Base-by-base conservation (phyloP, 2,113 vertebrate genomes). In the Protomyctophum bolini region DNA sequence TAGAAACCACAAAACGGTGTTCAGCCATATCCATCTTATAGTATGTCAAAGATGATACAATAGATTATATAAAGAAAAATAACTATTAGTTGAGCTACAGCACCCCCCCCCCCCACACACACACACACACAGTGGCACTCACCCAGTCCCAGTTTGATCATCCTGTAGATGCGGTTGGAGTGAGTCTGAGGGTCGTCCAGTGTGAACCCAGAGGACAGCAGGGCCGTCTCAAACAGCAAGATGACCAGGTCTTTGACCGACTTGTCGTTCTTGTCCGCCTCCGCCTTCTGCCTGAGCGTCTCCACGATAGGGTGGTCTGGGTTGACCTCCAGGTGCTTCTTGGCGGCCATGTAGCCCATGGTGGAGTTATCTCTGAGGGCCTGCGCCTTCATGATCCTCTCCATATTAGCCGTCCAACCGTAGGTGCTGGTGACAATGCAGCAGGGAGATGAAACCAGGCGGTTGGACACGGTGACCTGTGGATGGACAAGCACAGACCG, bases 321-420 rank as follows among this genome's bases (percentile, higher is more conserved):
- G 78, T 95, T 95, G 78, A 95, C 93, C 75, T 94, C 94, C 5
- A 95, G 89, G 65, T 94, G 93, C 63, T 95, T 95, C 76, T 95
- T 95, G 11, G 94, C 94, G 0, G 93, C 92, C 94, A 95, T 95
- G 86, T 95, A 95, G 54, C 94, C 93, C 94, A 95, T 90, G 52
- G 94, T 95, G 77, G 94, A 90, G 84, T 93, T 94, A 67, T 95
- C 94, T 15, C 94, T 90, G 64, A 95, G 71, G 12, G 94, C 94
- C 66, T 95, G 93, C 63, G 93, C 92, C 86, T 95, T 95, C 94
- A 95, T 95, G 83, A 95, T 95, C 73, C 94, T 91, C 83, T 95
- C 94, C 94, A 95, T 95, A 86, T 95, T 95, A 8, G 94, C 94
- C 0, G 94, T 95, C 94, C 94, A 95, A 55, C 94, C 94, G 0